Evolutionary conservation across 2,797 vertebrate genomes (phyloP).

Genomic region (Bovichtus variegatus): DNA sequence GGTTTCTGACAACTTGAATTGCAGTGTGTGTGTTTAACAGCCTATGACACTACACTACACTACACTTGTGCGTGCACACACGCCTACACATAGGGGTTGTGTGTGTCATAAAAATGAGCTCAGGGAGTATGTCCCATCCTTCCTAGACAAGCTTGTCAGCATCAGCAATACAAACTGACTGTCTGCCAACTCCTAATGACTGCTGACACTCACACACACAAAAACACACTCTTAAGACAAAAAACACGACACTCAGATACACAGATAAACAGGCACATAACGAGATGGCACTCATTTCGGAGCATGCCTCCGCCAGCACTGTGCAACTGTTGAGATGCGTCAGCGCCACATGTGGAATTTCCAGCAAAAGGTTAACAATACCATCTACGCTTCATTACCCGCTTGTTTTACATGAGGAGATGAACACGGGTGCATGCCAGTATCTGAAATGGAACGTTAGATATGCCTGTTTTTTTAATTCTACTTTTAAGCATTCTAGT

Average conservation of each 20-base stretch:
- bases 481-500: not conserved
- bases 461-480: not conserved
- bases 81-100: slow-evolving; percentile 31
- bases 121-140: slow-evolving; percentile 53
- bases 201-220: slow-evolving; percentile 54
- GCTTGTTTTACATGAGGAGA: slow-evolving; percentile 13
- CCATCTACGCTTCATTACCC: slow-evolving; percentile 20
- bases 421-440: slow-evolving; percentile 1
- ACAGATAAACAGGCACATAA: slow-evolving; percentile 45
- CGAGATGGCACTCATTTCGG: slow-evolving; percentile 16
- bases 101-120: slow-evolving; percentile 65
- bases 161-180: slow-evolving; percentile 63
- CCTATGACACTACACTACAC: slow-evolving; percentile 39
- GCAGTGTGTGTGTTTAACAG: slow-evolving; percentile 43
- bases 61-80: slow-evolving; percentile 23
- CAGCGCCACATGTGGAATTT: slow-evolving; percentile 6
- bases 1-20: slow-evolving; percentile 53
- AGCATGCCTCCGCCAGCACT: not conserved
- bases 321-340: slow-evolving; percentile 14
- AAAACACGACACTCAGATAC: slow-evolving; percentile 17
- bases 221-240: slow-evolving; percentile 18
- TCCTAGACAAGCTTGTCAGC: slow-evolving; percentile 68
- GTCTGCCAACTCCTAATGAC: slow-evolving; percentile 68
- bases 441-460: not conserved
- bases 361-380: slow-evolving; percentile 19